Evolutionary conservation across 1,140 invertebrate species (phyloP).

Genomic region (Philopotamus ludificatus): DNA sequence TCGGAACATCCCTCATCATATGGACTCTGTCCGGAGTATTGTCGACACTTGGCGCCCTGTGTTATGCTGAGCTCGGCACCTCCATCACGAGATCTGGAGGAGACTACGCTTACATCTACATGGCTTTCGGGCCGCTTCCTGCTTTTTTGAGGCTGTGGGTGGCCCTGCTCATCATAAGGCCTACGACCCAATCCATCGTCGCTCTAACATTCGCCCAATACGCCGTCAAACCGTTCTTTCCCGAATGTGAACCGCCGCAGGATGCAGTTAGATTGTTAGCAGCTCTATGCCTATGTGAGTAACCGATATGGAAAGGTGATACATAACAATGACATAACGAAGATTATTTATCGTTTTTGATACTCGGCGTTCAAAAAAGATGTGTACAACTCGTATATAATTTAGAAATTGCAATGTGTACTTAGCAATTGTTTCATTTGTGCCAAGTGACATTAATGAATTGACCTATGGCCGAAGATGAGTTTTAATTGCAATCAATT

Average conservation of each 20-base stretch:
- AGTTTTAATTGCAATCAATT: too few species aligned
- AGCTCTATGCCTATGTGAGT: constrained; percentile 75
- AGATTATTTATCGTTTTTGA: too few species aligned
- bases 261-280: constrained; percentile 68
- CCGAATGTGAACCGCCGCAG: constrained; percentile 66
- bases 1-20: constrained; percentile 68
- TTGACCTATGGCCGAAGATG: too few species aligned
- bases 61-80: constrained; percentile 84
- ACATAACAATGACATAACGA: too few species aligned
- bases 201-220: constrained; percentile 80
- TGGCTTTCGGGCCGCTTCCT: constrained; percentile 84
- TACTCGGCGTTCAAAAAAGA: too few species aligned
- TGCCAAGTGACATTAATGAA: too few species aligned
- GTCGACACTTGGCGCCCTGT: constrained; percentile 74
- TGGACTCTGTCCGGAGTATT: constrained; percentile 74
- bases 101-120: constrained; percentile 85
- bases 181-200: constrained; percentile 80
- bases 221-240: constrained; percentile 80
- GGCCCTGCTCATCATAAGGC: constrained; percentile 79
- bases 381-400: too few species aligned
- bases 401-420: too few species aligned
- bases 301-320: too few species aligned
- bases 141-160: constrained; percentile 89
- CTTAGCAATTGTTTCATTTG: too few species aligned
- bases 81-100: constrained; percentile 80